phyloP scores from a whole-genome alignment of 2,113 vertebrate genomes.

The Gymnobelideus leadbeateri region DNA sequence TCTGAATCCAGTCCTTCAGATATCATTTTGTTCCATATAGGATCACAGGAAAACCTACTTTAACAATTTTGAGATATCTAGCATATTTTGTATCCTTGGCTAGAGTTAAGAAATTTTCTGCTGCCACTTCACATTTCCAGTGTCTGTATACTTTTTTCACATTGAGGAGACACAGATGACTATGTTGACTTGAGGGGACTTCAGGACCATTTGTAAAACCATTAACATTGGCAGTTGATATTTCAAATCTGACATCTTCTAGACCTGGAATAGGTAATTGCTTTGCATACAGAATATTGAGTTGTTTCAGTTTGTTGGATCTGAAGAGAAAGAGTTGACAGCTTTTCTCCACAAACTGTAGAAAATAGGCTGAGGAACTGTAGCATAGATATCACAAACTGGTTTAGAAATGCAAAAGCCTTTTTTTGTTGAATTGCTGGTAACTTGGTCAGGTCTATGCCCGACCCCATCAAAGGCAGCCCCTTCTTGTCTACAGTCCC shows the following conservation, averaged over 20 bases:
- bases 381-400: slow-evolving; percentile 97
- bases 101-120: slow-evolving; percentile 91
- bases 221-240: slow-evolving; percentile 77
- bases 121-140: slow-evolving; percentile 79
- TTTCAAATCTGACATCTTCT: slow-evolving; percentile 93
- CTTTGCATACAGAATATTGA: slow-evolving; percentile 76
- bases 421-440: slow-evolving; percentile 97
- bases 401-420: slow-evolving; percentile 96
- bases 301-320: too few species aligned
- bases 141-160: slow-evolving; percentile 78
- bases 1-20: slow-evolving; percentile 94
- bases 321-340: too few species aligned
- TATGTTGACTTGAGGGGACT: slow-evolving; percentile 78
- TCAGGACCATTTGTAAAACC: slow-evolving; percentile 85
- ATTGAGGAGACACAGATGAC: slow-evolving; percentile 59
- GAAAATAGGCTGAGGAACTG: slow-evolving; percentile 97
- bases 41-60: slow-evolving; percentile 99
- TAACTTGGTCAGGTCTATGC: slow-evolving; percentile 96
- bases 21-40: slow-evolving; percentile 97
- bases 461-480: slow-evolving; percentile 95
- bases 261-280: slow-evolving; percentile 96
- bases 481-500: slow-evolving; percentile 94
- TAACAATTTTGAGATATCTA: slow-evolving; percentile 98
- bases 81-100: slow-evolving; percentile 96
- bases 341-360: slow-evolving; percentile 94